Percentiles rank a stretch among this genome's conserved stretches.
Conservation (phyloP, 2,113 vertebrate genomes). For the Melozone crissalis region DNA sequence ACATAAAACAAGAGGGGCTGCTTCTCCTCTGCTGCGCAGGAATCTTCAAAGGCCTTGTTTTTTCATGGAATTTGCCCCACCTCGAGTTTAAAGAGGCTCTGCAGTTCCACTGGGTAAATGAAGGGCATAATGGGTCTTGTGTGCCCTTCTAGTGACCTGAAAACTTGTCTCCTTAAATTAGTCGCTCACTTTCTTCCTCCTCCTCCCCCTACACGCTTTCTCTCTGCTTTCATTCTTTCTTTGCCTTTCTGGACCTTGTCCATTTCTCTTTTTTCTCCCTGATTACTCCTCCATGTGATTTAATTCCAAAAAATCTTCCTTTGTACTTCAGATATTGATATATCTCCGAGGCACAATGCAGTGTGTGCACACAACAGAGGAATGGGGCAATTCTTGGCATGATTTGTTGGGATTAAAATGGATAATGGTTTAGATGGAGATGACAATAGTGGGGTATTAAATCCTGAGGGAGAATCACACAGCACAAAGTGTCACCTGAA, state of each 20-base stretch:
- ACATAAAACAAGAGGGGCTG: not conserved
- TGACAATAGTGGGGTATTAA: not conserved
- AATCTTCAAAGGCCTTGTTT: not conserved
- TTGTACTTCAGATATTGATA: not conserved
- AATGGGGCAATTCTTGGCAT: not conserved
- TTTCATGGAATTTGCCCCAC: not conserved
- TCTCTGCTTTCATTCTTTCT: not conserved
- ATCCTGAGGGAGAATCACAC: not conserved
- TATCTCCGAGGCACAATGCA: not conserved
- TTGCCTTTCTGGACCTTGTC: not conserved
- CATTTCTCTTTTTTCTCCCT: not conserved
- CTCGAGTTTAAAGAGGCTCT: conserved; percentile 14
- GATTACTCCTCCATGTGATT: not conserved
- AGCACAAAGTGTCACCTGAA: not conserved
- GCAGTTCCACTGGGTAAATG: conserved; percentile 15
- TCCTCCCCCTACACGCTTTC: not conserved
- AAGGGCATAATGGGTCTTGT: conserved; percentile 13
- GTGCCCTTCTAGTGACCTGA: conserved; percentile 50
- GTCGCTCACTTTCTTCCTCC: conserved; percentile 1
- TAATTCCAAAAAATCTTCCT: not conserved
- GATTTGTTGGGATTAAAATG: not conserved
- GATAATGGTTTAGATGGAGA: not conserved
- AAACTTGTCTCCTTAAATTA: conserved; percentile 52
- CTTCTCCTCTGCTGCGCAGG: not conserved
- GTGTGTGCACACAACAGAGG: rapidly evolving